These are phyloP conservation scores for Cyrtorhinus lividipennis DNA, from an alignment of 1,140 invertebrate species.

Conservation along the genomic window DNA sequence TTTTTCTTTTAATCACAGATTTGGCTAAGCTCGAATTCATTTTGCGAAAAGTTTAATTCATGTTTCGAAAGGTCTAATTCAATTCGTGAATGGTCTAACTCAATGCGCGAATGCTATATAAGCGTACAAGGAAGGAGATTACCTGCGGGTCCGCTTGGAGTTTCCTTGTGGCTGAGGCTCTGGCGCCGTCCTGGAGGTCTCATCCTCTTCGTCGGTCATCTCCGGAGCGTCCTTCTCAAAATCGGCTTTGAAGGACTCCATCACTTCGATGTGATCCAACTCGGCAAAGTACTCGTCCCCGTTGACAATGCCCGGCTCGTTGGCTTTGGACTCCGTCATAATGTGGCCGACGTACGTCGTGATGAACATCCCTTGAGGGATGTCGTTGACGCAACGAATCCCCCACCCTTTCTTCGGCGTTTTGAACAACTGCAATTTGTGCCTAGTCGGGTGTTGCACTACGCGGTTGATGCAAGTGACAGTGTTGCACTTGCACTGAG, in stretches of 20 bases:
- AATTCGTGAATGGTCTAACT: too few relatives aligned
- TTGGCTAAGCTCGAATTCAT: too few relatives aligned
- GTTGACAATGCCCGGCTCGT: slow-evolving; percentile 46
- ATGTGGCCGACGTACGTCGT: slow-evolving; percentile 91
- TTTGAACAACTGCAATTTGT: slow-evolving; percentile 77
- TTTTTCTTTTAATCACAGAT: too few relatives aligned
- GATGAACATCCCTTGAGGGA: slow-evolving; percentile 83
- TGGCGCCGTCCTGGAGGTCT: too few relatives aligned
- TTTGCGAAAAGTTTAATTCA: too few relatives aligned
- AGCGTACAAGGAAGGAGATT: too few relatives aligned
- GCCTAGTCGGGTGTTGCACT: slow-evolving; percentile 67
- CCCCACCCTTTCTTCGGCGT: slow-evolving; percentile 87
- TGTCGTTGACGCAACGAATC: slow-evolving; percentile 82
- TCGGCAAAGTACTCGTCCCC: slow-evolving; percentile 95
- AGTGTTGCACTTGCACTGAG: slow-evolving; percentile 59
- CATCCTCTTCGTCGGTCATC: background rate
- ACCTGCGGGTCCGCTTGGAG: too few relatives aligned
- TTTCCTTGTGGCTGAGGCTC: too few relatives aligned
- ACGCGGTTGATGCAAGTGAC: slow-evolving; percentile 72
- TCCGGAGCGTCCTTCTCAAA: slow-evolving; percentile 38
- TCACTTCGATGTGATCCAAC: slow-evolving; percentile 88
- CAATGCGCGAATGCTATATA: too few relatives aligned
- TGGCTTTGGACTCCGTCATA: slow-evolving; percentile 75
- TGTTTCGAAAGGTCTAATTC: too few relatives aligned
- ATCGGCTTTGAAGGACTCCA: slow-evolving; percentile 77